Base-by-base conservation (phyloP, 2,888 invertebrate genomes). In the Andrena fulva region DNA sequence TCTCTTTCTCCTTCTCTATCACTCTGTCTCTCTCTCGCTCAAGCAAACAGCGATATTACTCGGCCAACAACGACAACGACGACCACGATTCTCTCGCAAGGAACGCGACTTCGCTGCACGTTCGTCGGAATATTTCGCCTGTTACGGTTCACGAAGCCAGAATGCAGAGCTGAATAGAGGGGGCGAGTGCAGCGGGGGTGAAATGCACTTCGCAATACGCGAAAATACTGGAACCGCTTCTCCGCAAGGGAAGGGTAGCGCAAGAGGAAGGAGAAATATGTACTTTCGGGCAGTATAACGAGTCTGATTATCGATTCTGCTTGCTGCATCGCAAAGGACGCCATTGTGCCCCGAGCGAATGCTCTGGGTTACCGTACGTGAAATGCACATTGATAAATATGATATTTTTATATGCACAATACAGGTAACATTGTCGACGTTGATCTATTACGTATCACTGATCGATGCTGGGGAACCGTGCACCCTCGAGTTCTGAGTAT, bases 91-190 rank as follows among this genome's bases (percentile, higher is more conserved):
- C 54, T 24, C 24, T 56, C 63, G 42, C 72, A 56, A 77, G 71
- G 54, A 68, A 79, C 66, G 27, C 59, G 7, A 74, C 62, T 72
- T 80, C 62, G 69, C 64, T 33, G 27, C 48, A 35, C 59, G 70
- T 68, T 75, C 67, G 74, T 69, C 63, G 35, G 75, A 42, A 85
- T 81, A 87, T 87, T 89, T 84, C 82, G 80, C 78, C 81, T 80
- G 84, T 86, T 84, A 82, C 87, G 89, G 87, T 86, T 89, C 87
- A 67, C 85, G 76, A 79, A 89, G 85, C 78, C 80, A 81, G 84
- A 88, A 87, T 84, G 74, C 42, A 80, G 33, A 31, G 69, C 56
- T 79, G 81, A 81, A 87, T 78, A 77, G 63, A 56, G 60, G 50
- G 35, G 24, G 24, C 56, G 20, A 63, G 60, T 7, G 35, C 54